Evolutionary conservation across 2,797 vertebrate species (phyloP).

Genomic region (Helicolenus hilgendorfi): DNA sequence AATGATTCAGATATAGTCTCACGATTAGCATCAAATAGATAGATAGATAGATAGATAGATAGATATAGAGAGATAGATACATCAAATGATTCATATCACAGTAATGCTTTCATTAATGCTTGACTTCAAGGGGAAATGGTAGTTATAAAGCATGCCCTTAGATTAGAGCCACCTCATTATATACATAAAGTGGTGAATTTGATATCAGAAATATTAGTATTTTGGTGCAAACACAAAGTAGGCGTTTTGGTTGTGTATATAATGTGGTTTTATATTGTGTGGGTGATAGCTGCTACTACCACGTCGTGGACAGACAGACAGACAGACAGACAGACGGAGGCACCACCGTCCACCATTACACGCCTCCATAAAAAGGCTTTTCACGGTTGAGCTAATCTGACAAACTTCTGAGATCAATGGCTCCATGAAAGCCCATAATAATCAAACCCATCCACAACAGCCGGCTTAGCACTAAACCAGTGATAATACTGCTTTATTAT

Average conservation of each 20-base stretch:
- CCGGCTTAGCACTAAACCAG: not conserved
- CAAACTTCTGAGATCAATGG: constrained; percentile 84
- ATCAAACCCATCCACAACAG: constrained; percentile 20
- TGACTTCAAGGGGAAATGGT: not conserved
- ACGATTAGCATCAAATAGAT: too few species aligned
- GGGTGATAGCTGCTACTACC: constrained; percentile 53
- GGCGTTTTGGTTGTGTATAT: not conserved
- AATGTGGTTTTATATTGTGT: constrained; percentile 20
- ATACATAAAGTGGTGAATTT: constrained; percentile 71
- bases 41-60: too few species aligned
- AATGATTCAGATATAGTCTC: too few species aligned
- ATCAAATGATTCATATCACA: not conserved
- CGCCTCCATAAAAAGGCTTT: constrained; percentile 84
- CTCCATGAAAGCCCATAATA: constrained; percentile 47
- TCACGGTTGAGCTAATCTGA: constrained; percentile 87
- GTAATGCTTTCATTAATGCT: not conserved
- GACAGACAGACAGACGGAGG: constrained; percentile 64
- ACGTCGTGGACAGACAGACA: constrained; percentile 60
- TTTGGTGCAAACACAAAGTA: constrained; percentile 19
- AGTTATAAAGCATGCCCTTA: constrained; percentile 6
- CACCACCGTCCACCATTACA: constrained; percentile 84
- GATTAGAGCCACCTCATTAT: constrained; percentile 41
- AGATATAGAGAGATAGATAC: too few species aligned
- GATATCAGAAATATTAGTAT: not conserved
- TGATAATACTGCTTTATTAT: not conserved